phyloP scores from a whole-genome alignment of 1,140 invertebrate species.

The Elymnias hypermnestra region DNA sequence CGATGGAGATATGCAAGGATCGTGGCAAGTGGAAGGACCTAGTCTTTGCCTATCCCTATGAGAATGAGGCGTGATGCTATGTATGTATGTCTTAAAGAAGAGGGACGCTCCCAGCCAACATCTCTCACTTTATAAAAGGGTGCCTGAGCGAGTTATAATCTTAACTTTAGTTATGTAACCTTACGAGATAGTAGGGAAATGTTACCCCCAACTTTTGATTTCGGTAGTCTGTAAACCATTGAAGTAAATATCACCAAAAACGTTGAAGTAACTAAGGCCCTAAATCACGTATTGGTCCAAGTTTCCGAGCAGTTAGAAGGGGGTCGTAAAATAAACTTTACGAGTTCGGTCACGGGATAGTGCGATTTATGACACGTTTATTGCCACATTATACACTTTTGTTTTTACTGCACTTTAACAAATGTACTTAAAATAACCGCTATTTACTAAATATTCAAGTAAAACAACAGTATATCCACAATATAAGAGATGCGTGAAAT shows the following conservation, averaged over 20 bases:
- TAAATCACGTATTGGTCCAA: constrained; percentile 12
- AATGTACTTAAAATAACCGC: constrained; percentile 2
- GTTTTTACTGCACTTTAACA: constrained; percentile 1
- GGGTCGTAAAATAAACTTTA: constrained; percentile 12
- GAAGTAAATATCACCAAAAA: constrained; percentile 3
- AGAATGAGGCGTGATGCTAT: too few species aligned
- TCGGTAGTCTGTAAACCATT: background rate
- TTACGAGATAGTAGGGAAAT: too few species aligned
- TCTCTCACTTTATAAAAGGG: too few species aligned
- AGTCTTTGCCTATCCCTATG: too few species aligned
- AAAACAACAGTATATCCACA: too few species aligned
- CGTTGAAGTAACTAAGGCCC: constrained; percentile 1
- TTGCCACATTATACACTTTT: constrained; percentile 12
- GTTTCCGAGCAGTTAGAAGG: constrained; percentile 10
- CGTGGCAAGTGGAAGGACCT: too few species aligned
- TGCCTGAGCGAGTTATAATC: too few species aligned
- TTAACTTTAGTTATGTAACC: background rate
- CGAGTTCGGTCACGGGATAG: constrained; percentile 3
- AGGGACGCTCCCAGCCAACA: too few species aligned
- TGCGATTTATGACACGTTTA: constrained; percentile 13
- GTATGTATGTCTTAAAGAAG: too few species aligned
- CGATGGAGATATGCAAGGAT: too few species aligned
- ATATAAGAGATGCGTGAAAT: too few species aligned
- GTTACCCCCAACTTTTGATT: too few species aligned
- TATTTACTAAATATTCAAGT: background rate